phyloP scores from a whole-genome alignment of 2,797 vertebrate genomes.

The Pristis pectinata region DNA sequence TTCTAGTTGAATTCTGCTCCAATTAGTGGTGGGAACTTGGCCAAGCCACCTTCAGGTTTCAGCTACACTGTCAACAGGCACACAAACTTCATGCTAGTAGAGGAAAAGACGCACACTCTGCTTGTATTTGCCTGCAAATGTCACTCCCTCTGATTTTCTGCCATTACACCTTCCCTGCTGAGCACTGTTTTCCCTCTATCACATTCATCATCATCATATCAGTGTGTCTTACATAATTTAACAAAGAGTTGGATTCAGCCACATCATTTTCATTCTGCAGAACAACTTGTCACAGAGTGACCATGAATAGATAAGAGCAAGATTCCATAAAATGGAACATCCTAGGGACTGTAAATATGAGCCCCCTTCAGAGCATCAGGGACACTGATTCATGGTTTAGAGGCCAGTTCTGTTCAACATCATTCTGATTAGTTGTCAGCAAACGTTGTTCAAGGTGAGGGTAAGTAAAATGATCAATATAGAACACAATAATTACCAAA shows the following conservation, averaged over 20 bases:
- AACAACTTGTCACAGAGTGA: neutral
- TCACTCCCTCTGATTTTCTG: neutral
- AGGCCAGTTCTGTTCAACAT: neutral
- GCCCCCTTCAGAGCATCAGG: neutral
- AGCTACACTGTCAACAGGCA: neutral
- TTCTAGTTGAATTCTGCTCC: neutral
- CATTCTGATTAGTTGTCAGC: neutral
- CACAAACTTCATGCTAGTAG: neutral
- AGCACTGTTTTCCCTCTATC: neutral
- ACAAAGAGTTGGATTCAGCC: neutral
- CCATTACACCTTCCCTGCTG: neutral
- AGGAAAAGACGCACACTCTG: neutral
- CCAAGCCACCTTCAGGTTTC: neutral
- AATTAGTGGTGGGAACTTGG: neutral
- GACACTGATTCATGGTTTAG: neutral
- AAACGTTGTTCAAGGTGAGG: neutral
- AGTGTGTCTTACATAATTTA: neutral
- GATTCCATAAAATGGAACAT: neutral
- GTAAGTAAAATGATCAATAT: neutral
- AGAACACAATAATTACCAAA: neutral
- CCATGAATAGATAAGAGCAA: neutral
- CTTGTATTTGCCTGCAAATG: neutral
- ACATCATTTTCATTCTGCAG: neutral
- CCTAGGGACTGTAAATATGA: neutral
- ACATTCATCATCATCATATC: neutral